Percentiles rank a stretch among this genome's conserved stretches.
Conservation (phyloP, 2,113 vertebrate genomes). For the Hyperopisus bebe region DNA sequence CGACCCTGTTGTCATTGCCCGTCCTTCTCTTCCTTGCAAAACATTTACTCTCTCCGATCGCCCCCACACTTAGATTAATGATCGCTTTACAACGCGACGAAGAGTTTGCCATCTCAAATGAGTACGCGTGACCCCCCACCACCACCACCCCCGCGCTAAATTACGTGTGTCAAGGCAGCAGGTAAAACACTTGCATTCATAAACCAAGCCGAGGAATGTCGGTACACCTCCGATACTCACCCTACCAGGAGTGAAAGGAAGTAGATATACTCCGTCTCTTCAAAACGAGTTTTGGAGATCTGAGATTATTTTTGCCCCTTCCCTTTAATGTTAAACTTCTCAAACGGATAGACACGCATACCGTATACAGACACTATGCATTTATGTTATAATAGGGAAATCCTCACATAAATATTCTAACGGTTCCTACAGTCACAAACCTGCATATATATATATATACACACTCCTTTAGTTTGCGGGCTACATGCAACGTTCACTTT, state of each 20-base stretch:
- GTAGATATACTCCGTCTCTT: background rate
- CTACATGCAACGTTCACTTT: background rate
- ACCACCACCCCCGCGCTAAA: background rate
- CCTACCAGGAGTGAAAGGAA: background rate
- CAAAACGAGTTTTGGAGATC: background rate
- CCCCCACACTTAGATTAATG: background rate
- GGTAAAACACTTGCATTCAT: constrained; percentile 15
- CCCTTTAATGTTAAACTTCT: background rate
- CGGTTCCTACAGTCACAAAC: background rate
- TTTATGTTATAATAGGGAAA: background rate
- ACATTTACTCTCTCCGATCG: background rate
- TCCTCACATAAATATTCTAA: background rate
- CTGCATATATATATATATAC: too few species aligned
- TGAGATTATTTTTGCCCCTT: background rate
- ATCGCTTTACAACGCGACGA: background rate
- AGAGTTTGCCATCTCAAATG: background rate
- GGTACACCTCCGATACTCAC: background rate
- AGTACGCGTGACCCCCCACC: background rate
- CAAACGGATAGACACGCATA: background rate
- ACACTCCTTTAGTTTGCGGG: background rate
- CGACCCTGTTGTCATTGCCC: constrained; percentile 1
- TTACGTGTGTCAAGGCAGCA: background rate
- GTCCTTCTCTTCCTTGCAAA: background rate
- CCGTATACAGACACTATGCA: background rate
- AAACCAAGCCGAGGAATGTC: background rate